A percentile compares a stretch with the other conserved stretches of the same genome.
Evolutionary conservation across 1,140 invertebrate genomes (phyloP).

Genomic region (Heliconius nattereri): DNA sequence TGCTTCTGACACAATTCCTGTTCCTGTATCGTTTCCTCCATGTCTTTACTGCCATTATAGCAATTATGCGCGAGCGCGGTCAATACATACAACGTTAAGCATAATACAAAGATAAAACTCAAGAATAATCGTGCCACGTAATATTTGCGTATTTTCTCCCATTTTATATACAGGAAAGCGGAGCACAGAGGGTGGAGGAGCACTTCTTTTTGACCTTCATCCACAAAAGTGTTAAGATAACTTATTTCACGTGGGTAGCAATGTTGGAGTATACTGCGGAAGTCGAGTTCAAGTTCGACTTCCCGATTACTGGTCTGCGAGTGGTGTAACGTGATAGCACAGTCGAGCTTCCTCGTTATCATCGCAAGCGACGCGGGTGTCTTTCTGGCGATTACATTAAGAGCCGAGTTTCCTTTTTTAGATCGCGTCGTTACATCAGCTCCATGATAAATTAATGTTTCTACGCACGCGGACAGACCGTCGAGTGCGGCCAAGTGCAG

Average conservation of each 20-base stretch:
- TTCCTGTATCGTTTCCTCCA: constrained; percentile 85
- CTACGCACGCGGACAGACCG: constrained; percentile 91
- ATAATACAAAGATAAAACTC: constrained; percentile 89
- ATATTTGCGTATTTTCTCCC: constrained; percentile 94
- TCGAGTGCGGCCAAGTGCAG: constrained; percentile 93
- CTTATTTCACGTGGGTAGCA: constrained; percentile 90
- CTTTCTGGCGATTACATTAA: constrained; percentile 91
- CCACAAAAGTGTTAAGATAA: constrained; percentile 90
- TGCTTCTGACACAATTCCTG: constrained; percentile 88
- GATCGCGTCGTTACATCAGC: constrained; percentile 92
- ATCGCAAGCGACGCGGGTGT: constrained; percentile 90
- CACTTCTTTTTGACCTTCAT: constrained; percentile 91
- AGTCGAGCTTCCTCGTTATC: constrained; percentile 88
- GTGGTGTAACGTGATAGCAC: constrained; percentile 89
- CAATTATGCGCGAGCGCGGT: constrained; percentile 89
- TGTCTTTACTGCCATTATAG: constrained; percentile 87
- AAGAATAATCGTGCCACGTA: constrained; percentile 90
- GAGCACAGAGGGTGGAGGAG: constrained; percentile 91
- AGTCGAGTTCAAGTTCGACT: constrained; percentile 90
- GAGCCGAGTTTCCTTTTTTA: constrained; percentile 90
- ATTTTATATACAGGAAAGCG: constrained; percentile 91
- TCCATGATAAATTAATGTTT: constrained; percentile 90
- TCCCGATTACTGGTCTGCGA: constrained; percentile 88
- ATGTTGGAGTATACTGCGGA: constrained; percentile 89
- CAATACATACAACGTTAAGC: constrained; percentile 89